Conservation (phyloP, 2,113 vertebrate genomes). For the Notarius lentiginosus region DNA sequence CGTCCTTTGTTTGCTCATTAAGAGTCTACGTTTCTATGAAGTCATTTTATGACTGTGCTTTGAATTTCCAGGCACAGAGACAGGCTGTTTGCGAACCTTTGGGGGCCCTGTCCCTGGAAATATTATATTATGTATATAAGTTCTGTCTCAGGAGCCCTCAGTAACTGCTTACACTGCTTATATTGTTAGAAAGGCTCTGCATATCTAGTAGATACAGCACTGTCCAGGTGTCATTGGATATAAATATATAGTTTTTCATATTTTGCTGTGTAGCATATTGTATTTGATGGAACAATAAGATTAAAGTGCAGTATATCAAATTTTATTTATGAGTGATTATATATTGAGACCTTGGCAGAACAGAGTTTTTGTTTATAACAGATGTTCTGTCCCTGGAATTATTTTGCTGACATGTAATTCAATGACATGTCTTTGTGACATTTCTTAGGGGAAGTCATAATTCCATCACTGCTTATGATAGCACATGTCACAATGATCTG, state of each 20-base stretch:
- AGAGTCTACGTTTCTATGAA: background rate
- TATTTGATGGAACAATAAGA: background rate
- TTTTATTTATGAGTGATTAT: background rate
- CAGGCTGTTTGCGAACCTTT: background rate
- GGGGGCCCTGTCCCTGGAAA: background rate
- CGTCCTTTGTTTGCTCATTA: background rate
- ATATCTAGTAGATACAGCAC: background rate
- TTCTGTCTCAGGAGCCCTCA: no score
- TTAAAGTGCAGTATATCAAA: background rate
- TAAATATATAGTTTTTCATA: background rate
- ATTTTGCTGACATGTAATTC: background rate
- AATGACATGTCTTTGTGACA: background rate
- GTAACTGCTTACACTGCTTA: background rate
- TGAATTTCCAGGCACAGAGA: background rate
- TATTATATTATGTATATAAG: no score
- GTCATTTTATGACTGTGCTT: background rate
- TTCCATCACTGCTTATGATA: background rate
- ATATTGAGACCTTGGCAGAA: background rate
- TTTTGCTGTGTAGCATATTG: background rate
- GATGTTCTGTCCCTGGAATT: background rate
- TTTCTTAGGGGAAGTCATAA: constrained; percentile 25
- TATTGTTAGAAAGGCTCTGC: background rate
- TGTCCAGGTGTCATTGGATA: background rate
- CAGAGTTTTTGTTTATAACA: background rate
- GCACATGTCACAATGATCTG: constrained; percentile 29